These are phyloP conservation scores for Sternarchorhynchus goeldii DNA, from an alignment of 2,797 vertebrate genomes.

Conservation along the genomic window DNA sequence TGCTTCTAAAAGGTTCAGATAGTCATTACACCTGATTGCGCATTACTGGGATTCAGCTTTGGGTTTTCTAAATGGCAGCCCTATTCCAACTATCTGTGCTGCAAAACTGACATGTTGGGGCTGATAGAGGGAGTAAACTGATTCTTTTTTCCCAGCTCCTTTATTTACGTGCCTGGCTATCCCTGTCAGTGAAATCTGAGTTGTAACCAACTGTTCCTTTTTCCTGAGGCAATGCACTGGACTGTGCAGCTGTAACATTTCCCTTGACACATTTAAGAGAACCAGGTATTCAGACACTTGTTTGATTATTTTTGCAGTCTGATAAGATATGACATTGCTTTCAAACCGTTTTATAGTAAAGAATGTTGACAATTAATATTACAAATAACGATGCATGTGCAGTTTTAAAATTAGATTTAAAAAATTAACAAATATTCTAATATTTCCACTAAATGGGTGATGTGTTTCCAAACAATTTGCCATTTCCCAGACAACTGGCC, in stretches of 20 bases:
- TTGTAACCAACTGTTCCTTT: conserved; percentile 3
- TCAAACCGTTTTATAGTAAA: background rate
- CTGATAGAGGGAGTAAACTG: conserved; percentile 18
- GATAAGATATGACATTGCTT: background rate
- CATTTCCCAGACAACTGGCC: background rate
- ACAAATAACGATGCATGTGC: background rate
- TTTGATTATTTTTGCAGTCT: conserved; percentile 3
- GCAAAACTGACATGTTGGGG: conserved; percentile 16
- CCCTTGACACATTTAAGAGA: background rate
- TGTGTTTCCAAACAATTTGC: background rate
- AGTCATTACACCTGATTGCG: background rate
- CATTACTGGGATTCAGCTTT: background rate
- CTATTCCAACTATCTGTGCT: background rate
- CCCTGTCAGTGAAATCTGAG: background rate
- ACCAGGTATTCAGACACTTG: background rate
- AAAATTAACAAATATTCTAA: background rate
- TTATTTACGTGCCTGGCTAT: background rate
- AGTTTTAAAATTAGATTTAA: background rate
- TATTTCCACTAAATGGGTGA: no score
- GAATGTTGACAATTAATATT: background rate
- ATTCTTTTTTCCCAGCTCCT: background rate
- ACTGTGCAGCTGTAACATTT: background rate
- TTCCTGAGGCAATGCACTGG: background rate
- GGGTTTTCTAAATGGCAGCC: conserved; percentile 25
- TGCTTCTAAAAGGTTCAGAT: background rate